These are phyloP conservation scores for Motacilla alba DNA, from an alignment of 2,113 vertebrate species.

Conservation along the genomic window DNA sequence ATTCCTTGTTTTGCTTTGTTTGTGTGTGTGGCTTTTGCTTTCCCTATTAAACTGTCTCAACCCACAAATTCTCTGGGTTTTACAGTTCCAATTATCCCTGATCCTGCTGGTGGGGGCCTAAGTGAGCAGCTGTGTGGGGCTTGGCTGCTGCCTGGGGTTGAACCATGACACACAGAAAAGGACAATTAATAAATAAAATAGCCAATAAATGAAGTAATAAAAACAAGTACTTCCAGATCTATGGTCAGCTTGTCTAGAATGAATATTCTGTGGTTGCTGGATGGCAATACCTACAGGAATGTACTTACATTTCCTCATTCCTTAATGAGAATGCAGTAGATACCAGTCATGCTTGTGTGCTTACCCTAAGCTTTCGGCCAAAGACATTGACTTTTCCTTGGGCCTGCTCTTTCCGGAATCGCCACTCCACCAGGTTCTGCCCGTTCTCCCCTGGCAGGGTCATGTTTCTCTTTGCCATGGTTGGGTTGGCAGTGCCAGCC, in stretches of 20 bases:
- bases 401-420: constrained; percentile 94
- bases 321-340: neutral
- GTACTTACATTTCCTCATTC: neutral
- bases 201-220: neutral
- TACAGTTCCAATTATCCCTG: accelerated
- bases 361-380: constrained; percentile 93
- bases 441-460: constrained; percentile 92
- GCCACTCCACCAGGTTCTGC: constrained; percentile 96
- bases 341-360: neutral
- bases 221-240: neutral
- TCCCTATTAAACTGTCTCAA: neutral
- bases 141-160: neutral
- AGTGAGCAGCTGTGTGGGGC: neutral
- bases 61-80: neutral
- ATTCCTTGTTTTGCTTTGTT: neutral
- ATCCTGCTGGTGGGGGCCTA: neutral
- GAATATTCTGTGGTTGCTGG: neutral
- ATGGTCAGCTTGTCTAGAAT: neutral
- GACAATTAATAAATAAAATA: neutral
- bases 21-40: neutral
- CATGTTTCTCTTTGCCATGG: constrained; percentile 93
- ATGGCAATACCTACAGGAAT: neutral
- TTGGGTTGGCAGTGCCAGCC: constrained; percentile 93
- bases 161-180: neutral
- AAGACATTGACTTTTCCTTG: constrained; percentile 95